Base-by-base conservation (phyloP, 2,113 vertebrate species). In the Sardina pilchardus region DNA sequence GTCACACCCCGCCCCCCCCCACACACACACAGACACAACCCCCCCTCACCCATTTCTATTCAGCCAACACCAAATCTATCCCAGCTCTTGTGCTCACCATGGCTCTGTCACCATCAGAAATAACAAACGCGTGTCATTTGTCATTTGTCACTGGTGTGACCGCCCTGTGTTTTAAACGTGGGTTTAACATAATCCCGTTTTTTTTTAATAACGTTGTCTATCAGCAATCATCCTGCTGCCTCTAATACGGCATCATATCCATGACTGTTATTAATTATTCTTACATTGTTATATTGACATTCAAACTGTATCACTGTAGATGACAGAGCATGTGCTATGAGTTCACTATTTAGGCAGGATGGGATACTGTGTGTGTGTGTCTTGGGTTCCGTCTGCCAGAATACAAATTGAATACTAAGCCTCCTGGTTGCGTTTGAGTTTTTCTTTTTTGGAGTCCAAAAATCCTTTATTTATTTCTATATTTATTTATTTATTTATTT, bases 401-500 rank as follows among this genome's bases (percentile, higher is more conserved):
- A 78, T 36, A 30, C 71, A 78, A 78, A 71, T 30, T 78, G 71
- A 78, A 78, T 36, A 34, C 4, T 10, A 12, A 78, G 71, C 71
- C 48, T 78, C 71, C 1, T 71, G 30, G 26, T 1, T 36, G 71
- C 10, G 30, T 78, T 78, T 78, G 3, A 0, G 30, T 10, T 14
- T 30, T 75, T 30, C 12, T 4, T 34, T 78, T 19, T 78, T 78
- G 12, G 30, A 36, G 10, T 36, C 34, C 71, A 78, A 78, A 78
- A 78, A 78, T 78, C 71, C 71, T 78, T 39, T 78, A 30, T 36
- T 78, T 78, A 30, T 36, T 75, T 75, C 34, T 75, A n/a, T n/a
- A n/a, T 75, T 75, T 34, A 75, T 95, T 93, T 94, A n/a, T 78
- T 39, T 78, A 30, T 36, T 78, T 78, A 30, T 36, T 75, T 75